phyloP scores from a whole-genome alignment of 2,797 vertebrate genomes.

The Acipenser transmontanus region DNA sequence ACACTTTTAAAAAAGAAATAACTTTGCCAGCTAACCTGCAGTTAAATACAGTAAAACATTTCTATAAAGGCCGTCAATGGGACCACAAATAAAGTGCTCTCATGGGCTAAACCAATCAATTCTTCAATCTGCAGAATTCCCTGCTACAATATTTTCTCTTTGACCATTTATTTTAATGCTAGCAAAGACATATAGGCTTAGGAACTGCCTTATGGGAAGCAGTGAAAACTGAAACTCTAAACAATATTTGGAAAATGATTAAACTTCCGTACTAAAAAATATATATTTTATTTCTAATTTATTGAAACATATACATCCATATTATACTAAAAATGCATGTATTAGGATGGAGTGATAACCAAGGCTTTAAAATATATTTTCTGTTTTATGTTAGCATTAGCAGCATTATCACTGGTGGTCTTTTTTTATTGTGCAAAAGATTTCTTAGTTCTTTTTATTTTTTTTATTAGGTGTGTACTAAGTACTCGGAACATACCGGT shows the following conservation, averaged over 20 bases:
- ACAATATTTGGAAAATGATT: constrained; percentile 49
- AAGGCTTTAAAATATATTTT: no score
- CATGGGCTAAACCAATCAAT: constrained; percentile 63
- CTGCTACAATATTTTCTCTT: constrained; percentile 36
- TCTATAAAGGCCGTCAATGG: constrained; percentile 31
- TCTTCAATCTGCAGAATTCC: constrained; percentile 60
- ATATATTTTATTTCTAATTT: no score
- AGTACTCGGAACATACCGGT: no score
- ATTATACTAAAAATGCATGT: no score
- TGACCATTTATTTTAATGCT: constrained; percentile 57
- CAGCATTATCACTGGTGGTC: no score
- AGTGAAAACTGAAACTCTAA: constrained; percentile 48
- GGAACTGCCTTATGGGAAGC: constrained; percentile 47
- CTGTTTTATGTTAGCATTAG: no score
- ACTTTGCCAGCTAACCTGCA: constrained; percentile 34
- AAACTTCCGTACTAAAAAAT: constrained; percentile 45
- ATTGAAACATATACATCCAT: no score
- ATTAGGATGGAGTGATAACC: no score
- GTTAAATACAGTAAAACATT: constrained; percentile 52
- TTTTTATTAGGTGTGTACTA: no score
- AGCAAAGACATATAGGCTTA: constrained; percentile 47
- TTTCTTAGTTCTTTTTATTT: no score
- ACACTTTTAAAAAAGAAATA: no score
- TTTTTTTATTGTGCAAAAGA: no score
- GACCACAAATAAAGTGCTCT: constrained; percentile 61